These are phyloP conservation scores for Gobiocypris rarus DNA, from an alignment of 2,113 vertebrate species.

Conservation along the genomic window DNA sequence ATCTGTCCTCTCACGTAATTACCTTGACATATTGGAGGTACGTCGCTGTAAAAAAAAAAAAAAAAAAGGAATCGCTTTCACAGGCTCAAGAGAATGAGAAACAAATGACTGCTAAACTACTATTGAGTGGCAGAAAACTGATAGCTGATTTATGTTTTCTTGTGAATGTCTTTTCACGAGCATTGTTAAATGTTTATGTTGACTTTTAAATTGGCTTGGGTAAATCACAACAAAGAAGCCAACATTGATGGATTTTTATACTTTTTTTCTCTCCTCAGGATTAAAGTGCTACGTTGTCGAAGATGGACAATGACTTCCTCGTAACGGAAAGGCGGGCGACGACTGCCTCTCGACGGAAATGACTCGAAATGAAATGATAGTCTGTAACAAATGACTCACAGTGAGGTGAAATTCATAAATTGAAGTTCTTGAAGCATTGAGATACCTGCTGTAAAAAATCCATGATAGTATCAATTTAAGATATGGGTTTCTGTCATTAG, in stretches of 20 bases:
- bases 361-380: conserved; percentile 49
- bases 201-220: conserved; percentile 10
- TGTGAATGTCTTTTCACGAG: conserved; percentile 7
- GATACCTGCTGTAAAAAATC: conserved; percentile 47
- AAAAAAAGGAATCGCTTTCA: conserved; percentile 41
- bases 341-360: conserved; percentile 15
- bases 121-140: conserved; percentile 51
- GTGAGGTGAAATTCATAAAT: conserved; percentile 49
- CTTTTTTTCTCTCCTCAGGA: conserved; percentile 22
- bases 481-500: conserved; percentile 53
- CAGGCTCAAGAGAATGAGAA: conserved; percentile 41
- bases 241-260: background rate
- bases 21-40: conserved; percentile 59
- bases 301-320: conserved; percentile 33
- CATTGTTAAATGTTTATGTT: background rate
- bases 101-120: conserved; percentile 32
- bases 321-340: background rate
- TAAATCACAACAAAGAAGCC: conserved; percentile 7
- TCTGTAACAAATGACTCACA: conserved; percentile 53
- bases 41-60: conserved; percentile 44
- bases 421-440: conserved; percentile 35
- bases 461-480: conserved; percentile 44
- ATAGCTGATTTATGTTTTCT: conserved; percentile 22
- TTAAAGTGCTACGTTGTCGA: conserved; percentile 56
- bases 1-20: conserved; percentile 44